phyloP scores from a whole-genome alignment of 2,113 vertebrate species.

The Phaethornis superciliosus region DNA sequence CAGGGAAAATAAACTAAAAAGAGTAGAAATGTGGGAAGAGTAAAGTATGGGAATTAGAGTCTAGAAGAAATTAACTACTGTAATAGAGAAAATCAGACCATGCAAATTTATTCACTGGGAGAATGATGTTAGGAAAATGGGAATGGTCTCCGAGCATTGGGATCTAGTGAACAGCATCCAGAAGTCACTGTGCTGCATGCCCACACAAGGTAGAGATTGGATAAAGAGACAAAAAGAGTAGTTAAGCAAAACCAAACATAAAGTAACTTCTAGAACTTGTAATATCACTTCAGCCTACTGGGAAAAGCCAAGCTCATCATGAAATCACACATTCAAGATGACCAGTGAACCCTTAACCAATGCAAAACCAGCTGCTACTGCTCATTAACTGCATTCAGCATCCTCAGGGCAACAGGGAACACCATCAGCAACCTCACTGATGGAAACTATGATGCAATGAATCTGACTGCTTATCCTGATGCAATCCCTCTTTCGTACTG shows the following conservation, averaged over 20 bases:
- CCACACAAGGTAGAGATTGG: neutral
- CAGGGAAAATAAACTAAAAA: neutral
- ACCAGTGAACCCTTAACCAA: neutral
- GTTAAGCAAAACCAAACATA: neutral
- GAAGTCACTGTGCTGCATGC: neutral
- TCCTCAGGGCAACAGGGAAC: neutral
- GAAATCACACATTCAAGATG: neutral
- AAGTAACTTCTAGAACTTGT: neutral
- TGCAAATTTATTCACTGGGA: neutral
- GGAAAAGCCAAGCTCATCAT: neutral
- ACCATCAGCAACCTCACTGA: neutral
- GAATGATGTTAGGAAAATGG: neutral
- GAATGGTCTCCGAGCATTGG: neutral
- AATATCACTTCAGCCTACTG: slow-evolving; percentile 3
- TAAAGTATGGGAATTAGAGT: neutral
- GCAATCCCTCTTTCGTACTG: neutral
- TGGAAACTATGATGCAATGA: neutral
- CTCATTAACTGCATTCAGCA: neutral
- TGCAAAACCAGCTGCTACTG: neutral
- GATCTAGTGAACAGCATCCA: neutral
- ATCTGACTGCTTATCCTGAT: neutral
- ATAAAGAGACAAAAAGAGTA: neutral
- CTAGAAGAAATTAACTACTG: neutral
- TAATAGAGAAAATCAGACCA: neutral
- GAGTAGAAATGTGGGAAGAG: neutral